Conservation (phyloP, 1,140 invertebrate genomes). For the Drosophila yakuba region DNA sequence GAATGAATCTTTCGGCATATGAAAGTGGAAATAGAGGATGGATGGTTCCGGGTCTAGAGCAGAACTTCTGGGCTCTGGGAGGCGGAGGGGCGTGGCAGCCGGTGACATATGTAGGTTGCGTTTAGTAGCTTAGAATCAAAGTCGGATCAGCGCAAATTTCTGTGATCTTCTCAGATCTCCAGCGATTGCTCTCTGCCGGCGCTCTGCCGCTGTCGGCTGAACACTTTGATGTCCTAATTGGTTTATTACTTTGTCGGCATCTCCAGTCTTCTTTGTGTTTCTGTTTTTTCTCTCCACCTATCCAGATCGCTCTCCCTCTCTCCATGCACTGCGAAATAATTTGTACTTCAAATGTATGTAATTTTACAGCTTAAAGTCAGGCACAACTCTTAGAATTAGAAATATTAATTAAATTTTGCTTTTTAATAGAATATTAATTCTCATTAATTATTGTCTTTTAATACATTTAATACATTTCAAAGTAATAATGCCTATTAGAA, state of each 20-base stretch:
- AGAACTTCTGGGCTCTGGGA: conserved; percentile 6
- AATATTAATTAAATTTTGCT: too few species aligned
- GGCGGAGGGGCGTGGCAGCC: conserved; percentile 21
- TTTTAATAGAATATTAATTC: too few species aligned
- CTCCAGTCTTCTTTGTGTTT: conserved; percentile 73
- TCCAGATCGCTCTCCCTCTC: conserved; percentile 25
- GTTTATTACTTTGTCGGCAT: conserved; percentile 83
- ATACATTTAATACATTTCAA: too few species aligned
- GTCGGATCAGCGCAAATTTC: conserved; percentile 80
- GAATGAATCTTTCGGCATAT: conserved; percentile 23
- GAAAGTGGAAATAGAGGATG: conserved; percentile 19
- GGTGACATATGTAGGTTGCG: conserved; percentile 79
- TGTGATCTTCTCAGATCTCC: conserved; percentile 79
- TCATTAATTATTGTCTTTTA: too few species aligned
- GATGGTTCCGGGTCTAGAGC: conserved; percentile 9
- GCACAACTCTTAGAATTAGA: too few species aligned
- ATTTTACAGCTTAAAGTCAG: too few species aligned
- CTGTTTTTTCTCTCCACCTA: conserved; percentile 43
- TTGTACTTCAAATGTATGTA: not conserved
- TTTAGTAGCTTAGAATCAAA: conserved; percentile 75
- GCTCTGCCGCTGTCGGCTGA: conserved; percentile 75
- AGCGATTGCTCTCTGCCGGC: conserved; percentile 38
- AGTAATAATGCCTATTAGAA: too few species aligned
- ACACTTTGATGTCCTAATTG: conserved; percentile 83
- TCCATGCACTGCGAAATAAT: conserved; percentile 17